phyloP scores from a whole-genome alignment of 2,797 vertebrate genomes.

The Tinamus major region DNA sequence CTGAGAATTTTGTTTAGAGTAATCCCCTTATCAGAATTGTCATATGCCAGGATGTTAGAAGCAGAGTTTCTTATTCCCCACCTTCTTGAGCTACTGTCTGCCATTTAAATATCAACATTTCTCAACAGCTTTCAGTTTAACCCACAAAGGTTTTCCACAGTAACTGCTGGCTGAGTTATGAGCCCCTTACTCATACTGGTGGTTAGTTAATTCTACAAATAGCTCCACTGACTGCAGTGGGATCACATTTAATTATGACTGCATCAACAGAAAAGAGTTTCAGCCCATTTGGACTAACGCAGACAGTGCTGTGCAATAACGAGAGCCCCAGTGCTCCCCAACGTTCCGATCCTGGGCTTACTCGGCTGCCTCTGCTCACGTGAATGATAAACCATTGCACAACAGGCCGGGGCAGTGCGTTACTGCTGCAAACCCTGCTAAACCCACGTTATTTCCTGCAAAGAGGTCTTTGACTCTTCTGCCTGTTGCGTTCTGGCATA shows the following conservation, averaged over 20 bases:
- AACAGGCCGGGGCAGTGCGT: background rate
- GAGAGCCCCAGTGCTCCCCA: background rate
- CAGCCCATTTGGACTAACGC: background rate
- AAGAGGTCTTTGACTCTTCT: background rate
- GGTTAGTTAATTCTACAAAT: slow-evolving; percentile 53
- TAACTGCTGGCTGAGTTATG: slow-evolving; percentile 31
- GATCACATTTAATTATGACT: slow-evolving; percentile 62
- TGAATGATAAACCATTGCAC: background rate
- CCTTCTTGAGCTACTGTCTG: slow-evolving; percentile 27
- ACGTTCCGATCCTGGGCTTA: background rate
- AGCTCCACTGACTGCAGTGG: background rate
- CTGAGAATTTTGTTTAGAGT: slow-evolving; percentile 68
- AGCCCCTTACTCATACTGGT: slow-evolving; percentile 42
- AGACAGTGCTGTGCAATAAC: slow-evolving; percentile 22
- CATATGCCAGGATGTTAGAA: slow-evolving; percentile 63
- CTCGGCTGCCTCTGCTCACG: background rate
- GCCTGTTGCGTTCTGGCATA: background rate
- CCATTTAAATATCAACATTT: slow-evolving; percentile 70
- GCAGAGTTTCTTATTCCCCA: slow-evolving; percentile 31
- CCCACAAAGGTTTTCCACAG: slow-evolving; percentile 59
- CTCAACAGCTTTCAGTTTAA: slow-evolving; percentile 60
- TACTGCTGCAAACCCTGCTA: background rate
- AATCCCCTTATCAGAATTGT: slow-evolving; percentile 68
- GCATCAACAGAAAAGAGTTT: slow-evolving; percentile 12
- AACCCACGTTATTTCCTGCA: background rate